Evolutionary conservation across 2,888 invertebrate genomes (phyloP).

Genomic region (Stegana nigrithorax): DNA sequence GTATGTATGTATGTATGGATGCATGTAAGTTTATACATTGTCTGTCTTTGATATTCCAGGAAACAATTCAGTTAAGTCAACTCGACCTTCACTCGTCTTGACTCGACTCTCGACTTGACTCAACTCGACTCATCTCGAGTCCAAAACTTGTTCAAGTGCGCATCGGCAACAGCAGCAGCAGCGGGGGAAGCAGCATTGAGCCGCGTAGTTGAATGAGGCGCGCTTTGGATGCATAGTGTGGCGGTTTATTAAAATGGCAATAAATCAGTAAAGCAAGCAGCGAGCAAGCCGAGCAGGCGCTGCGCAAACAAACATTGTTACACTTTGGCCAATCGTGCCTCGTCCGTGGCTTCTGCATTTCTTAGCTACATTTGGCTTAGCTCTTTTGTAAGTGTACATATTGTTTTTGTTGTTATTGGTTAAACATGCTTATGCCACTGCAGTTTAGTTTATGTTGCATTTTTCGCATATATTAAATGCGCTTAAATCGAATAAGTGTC

Average conservation of each 20-base stretch:
- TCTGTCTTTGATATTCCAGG: conserved; percentile 48
- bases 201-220: not conserved
- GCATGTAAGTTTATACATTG: too few relatives aligned
- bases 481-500: too few relatives aligned
- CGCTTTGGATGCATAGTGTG: conserved; percentile 19
- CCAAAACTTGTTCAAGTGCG: too few relatives aligned
- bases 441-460: conserved; percentile 55
- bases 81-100: too few relatives aligned
- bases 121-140: too few relatives aligned
- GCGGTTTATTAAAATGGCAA: conserved; percentile 48
- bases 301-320: not conserved
- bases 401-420: conserved; percentile 44
- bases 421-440: too few relatives aligned
- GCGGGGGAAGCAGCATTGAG: too few relatives aligned
- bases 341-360: conserved; percentile 26
- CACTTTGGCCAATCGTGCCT: not conserved
- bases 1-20: too few relatives aligned
- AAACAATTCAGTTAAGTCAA: conserved; percentile 56
- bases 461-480: not conserved
- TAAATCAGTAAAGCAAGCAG: conserved; percentile 39
- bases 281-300: conserved; percentile 9
- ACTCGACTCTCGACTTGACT: too few relatives aligned
- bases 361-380: conserved; percentile 24
- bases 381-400: not conserved
- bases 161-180: too few relatives aligned